These are phyloP conservation scores for Lordiphosa andalusiaca DNA, from an alignment of 2,888 invertebrate species.

Conservation along the genomic window DNA sequence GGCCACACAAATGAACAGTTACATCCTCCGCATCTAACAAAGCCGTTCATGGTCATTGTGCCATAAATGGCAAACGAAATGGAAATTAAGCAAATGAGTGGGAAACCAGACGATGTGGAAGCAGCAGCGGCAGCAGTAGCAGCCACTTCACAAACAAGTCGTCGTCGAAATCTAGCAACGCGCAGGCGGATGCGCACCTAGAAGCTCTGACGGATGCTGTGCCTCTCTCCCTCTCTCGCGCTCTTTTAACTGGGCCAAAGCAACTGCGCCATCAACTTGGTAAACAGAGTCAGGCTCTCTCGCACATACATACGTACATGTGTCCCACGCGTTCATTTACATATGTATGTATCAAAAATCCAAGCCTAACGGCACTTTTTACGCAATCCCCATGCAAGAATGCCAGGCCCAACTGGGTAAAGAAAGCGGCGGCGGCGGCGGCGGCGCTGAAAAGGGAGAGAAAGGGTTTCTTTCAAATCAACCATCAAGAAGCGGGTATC, in stretches of 20 bases:
- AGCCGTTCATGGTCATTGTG: slow-evolving; percentile 76
- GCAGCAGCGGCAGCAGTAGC: slow-evolving; percentile 2
- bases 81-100: slow-evolving; percentile 73
- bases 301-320: slow-evolving; percentile 37
- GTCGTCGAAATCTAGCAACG: slow-evolving; percentile 55
- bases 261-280: slow-evolving; percentile 25
- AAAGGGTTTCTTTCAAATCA: slow-evolving; percentile 65
- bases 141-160: slow-evolving; percentile 54
- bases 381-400: slow-evolving; percentile 66
- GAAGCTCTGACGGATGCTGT: slow-evolving; percentile 64
- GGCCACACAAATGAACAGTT: slow-evolving; percentile 55
- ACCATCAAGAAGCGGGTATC: slow-evolving; percentile 20
- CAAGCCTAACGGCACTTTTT: slow-evolving; percentile 65
- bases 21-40: slow-evolving; percentile 63
- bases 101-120: slow-evolving; percentile 51
- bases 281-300: slow-evolving; percentile 25
- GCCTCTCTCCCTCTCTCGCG: slow-evolving; percentile 15
- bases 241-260: slow-evolving; percentile 57
- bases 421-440: slow-evolving; percentile 8
- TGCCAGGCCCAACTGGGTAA: slow-evolving; percentile 39
- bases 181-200: slow-evolving; percentile 68
- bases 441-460: slow-evolving; percentile 37
- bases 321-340: slow-evolving; percentile 70
- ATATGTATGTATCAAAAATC: slow-evolving; percentile 52
- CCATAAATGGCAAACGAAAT: slow-evolving; percentile 77